Evolutionary conservation across 1,140 invertebrate genomes (phyloP).

Genomic region (Danaus plexippus): DNA sequence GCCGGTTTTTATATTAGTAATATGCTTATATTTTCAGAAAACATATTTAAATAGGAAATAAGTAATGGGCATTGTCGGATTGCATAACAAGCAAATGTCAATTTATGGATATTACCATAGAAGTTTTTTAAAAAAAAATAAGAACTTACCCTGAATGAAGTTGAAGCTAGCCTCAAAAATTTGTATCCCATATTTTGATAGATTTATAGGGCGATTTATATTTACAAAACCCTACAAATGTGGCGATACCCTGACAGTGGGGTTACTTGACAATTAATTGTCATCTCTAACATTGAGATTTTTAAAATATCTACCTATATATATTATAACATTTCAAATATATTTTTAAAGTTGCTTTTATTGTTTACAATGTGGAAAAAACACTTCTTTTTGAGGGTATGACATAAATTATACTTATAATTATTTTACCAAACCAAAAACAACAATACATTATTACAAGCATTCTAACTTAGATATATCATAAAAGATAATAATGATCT

Average conservation of each 20-base stretch:
- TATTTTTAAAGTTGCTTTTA: no score
- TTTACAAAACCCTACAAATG: constrained; percentile 24
- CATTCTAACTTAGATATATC: no score
- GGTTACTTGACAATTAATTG: constrained; percentile 29
- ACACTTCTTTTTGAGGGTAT: neutral
- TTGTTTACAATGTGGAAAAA: neutral
- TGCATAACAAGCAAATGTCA: constrained; percentile 30
- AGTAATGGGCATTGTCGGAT: constrained; percentile 12
- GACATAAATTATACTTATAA: no score
- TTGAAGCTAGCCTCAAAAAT: constrained; percentile 57
- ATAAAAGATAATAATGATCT: no score
- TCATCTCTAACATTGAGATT: constrained; percentile 17
- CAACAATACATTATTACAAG: no score
- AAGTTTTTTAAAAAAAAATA: constrained; percentile 11
- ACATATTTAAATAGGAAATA: no score
- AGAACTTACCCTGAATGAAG: constrained; percentile 48
- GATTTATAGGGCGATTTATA: constrained; percentile 15
- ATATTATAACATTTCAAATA: no score
- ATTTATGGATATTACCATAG: constrained; percentile 2
- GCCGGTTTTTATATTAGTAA: no score
- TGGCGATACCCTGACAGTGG: constrained; percentile 48
- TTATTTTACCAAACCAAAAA: no score
- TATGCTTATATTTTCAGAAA: no score
- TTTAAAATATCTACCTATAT: no score
- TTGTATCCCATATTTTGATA: constrained; percentile 50